Base-by-base conservation (phyloP, 2,797 vertebrate species). In the Chiroxiphia lanceolata region DNA sequence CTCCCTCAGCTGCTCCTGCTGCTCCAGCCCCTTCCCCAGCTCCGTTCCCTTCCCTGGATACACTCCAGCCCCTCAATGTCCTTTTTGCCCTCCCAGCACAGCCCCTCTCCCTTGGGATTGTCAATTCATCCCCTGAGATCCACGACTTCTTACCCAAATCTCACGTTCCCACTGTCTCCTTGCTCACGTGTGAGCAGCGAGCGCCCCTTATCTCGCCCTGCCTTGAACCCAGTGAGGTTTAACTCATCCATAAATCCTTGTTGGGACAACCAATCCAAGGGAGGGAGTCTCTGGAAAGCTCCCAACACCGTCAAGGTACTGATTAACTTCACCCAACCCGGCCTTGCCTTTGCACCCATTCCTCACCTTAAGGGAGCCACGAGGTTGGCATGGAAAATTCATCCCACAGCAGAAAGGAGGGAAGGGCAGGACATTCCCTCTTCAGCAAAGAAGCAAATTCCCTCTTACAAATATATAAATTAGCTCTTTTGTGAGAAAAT, bases 181-280 rank as follows among this genome's bases (percentile, higher is more conserved):
- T 15, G 13, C 10, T 68, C 25, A 26, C 0, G 0, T 9, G 7
- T 9, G 18, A 72, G 18, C 50, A 13, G 13, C 4, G 25, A 65
- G 29, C 0, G 4, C 8, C 9, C 13, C 20, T 67, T 53, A 63
- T 5, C 34, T 74, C 0, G 0, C 2, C 1, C 20, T 42, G 33
- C 54, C 60, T 44, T 69, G 54, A 95, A 79, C n/a, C 19, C 50
- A n/a, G 54, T 8, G 47, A 60, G 64, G 29, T 82, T 82, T 59
- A 53, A 36, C 47, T 67, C 4, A 4, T 27, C 10, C n/a, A 40
- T 12, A 45, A 63, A 13, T 21, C 18, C 16, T 36, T 27, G 4
- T 18, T 38, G 44, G 26, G n/a, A 38, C 61, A 81, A 33, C 13
- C 12, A 67, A 31, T 21, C 13, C 40, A 63, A n/a, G 2, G 0